These are phyloP conservation scores for Lepus oiostolus DNA, from an alignment of 2,797 vertebrate species.

Conservation along the genomic window DNA sequence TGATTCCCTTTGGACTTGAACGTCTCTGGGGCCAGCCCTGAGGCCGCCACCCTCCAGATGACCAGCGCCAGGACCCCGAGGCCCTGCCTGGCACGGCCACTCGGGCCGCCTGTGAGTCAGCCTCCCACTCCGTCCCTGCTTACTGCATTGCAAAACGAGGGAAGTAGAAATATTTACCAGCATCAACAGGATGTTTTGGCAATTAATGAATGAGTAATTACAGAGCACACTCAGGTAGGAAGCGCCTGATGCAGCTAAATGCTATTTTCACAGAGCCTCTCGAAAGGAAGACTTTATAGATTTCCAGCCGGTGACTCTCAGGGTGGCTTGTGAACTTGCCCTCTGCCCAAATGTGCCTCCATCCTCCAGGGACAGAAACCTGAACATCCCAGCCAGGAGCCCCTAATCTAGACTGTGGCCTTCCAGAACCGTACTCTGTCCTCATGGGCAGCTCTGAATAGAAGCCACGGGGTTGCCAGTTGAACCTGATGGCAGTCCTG, in stretches of 20 bases:
- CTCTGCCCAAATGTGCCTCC: background rate
- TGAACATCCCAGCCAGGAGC: background rate
- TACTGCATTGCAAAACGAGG: constrained; percentile 1
- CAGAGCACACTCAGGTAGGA: background rate
- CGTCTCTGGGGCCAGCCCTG: accelerated
- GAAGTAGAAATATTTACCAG: constrained; percentile 4
- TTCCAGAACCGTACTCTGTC: background rate
- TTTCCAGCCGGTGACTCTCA: background rate
- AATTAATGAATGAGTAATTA: constrained; percentile 62
- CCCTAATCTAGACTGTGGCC: too few relatives aligned
- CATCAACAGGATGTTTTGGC: constrained; percentile 49
- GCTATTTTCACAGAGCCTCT: constrained; percentile 28
- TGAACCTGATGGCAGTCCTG: background rate
- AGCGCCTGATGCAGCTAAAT: constrained; percentile 44
- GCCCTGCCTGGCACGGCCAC: accelerated
- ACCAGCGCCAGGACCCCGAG: accelerated
- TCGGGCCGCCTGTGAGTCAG: constrained; percentile 16
- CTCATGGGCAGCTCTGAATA: background rate
- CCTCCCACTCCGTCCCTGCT: background rate
- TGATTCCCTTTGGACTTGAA: background rate
- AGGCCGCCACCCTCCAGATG: too few relatives aligned
- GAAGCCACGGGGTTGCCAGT: background rate
- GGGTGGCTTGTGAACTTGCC: background rate
- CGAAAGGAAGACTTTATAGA: constrained; percentile 4
- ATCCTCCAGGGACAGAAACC: background rate